Conservation (phyloP, 2,797 vertebrate genomes). For the Poeciliopsis turneri region DNA sequence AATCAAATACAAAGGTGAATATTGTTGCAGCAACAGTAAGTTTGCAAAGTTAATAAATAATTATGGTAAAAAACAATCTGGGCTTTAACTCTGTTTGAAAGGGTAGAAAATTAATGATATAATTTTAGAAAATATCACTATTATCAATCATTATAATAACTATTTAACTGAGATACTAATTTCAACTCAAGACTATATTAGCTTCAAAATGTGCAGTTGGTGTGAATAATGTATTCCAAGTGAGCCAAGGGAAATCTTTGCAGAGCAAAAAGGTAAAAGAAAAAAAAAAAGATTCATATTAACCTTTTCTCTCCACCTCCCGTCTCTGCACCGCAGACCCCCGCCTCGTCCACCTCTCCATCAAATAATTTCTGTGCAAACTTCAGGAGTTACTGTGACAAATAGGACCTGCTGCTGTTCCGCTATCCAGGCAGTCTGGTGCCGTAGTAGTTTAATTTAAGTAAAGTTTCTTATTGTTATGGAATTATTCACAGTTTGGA, state of each 20-base stretch:
- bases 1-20: background rate
- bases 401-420: conserved; percentile 32
- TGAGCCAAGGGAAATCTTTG: conserved; percentile 50
- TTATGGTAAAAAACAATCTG: background rate
- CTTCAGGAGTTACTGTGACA: conserved; percentile 25
- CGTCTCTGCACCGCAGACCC: background rate
- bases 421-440: conserved; percentile 30
- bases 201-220: conserved; percentile 38
- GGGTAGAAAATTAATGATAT: conserved; percentile 34
- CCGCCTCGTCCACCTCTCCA: background rate
- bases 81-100: conserved; percentile 24
- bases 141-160: conserved; percentile 43
- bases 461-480: conserved; percentile 53
- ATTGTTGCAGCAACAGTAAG: background rate
- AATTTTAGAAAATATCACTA: conserved; percentile 42
- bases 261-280: background rate
- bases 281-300: conserved; percentile 22
- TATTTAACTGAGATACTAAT: conserved; percentile 47
- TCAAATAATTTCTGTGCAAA: conserved; percentile 36
- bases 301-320: conserved; percentile 22
- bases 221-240: conserved; percentile 57
- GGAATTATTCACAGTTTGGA: conserved; percentile 60
- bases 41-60: conserved; percentile 10
- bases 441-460: conserved; percentile 49
- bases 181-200: conserved; percentile 35